phyloP scores from a whole-genome alignment of 2,888 invertebrate species.

The Chamaedrilus cognettii region DNA sequence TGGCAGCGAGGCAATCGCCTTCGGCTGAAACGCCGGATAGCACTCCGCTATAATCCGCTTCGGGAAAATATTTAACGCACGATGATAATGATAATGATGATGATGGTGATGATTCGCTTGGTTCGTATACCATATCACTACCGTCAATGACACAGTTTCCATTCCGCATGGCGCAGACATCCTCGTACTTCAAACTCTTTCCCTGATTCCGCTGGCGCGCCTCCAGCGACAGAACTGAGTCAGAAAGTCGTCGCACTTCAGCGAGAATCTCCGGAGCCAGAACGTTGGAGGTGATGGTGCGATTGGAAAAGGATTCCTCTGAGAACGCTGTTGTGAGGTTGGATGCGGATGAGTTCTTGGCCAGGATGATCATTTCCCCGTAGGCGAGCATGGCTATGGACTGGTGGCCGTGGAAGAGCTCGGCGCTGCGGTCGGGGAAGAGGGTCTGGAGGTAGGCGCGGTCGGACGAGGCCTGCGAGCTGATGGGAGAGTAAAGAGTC shows the following conservation, averaged over 20 bases:
- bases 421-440: constrained; percentile 25
- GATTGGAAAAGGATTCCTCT: not conserved
- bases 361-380: constrained; percentile 26
- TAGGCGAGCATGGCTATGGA: constrained; percentile 14
- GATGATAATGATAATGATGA: no score
- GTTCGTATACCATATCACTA: constrained; percentile 18
- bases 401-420: constrained; percentile 26
- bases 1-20: not conserved
- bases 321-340: not conserved
- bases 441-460: constrained; percentile 22
- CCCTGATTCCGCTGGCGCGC: not conserved
- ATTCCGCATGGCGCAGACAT: constrained; percentile 39
- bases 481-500: constrained; percentile 43
- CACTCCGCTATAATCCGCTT: not conserved
- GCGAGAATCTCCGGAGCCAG: not conserved
- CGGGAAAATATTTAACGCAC: no score
- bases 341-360: not conserved
- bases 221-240: not conserved
- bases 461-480: constrained; percentile 42
- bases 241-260: not conserved
- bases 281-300: not conserved
- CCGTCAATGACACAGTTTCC: constrained; percentile 40
- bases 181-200: constrained; percentile 24
- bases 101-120: no score
- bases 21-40: not conserved